Evolutionary conservation across 1,140 invertebrate species (phyloP).

Genomic region (Plutomurus gul): DNA sequence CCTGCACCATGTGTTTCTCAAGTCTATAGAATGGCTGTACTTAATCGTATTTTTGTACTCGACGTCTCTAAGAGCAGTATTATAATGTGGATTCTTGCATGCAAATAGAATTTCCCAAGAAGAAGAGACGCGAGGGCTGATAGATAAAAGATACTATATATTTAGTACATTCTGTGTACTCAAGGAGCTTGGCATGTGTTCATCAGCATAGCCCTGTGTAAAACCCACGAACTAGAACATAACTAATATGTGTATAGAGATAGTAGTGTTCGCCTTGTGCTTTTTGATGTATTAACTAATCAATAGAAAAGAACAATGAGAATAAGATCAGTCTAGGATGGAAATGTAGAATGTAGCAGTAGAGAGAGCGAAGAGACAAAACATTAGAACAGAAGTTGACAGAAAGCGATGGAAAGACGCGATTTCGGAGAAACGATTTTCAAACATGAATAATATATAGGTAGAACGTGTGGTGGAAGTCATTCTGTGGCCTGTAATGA

Average conservation of each 20-base stretch:
- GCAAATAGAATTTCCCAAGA: no score
- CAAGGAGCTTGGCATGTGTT: no score
- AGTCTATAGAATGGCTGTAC: no score
- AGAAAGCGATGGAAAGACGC: conserved; percentile 1
- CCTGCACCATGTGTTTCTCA: not conserved
- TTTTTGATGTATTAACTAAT: not conserved
- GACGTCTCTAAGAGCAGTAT: no score
- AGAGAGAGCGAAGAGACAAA: conserved; percentile 33
- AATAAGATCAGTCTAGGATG: not conserved
- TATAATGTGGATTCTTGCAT: no score
- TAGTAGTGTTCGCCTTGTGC: not conserved
- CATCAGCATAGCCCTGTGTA: no score
- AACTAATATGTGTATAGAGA: not conserved
- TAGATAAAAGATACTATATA: no score
- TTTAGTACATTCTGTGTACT: no score
- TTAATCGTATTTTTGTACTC: no score
- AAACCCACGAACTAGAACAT: not conserved
- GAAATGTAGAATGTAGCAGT: not conserved
- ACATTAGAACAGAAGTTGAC: not conserved
- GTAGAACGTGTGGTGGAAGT: conserved; percentile 35
- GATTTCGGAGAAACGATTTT: conserved; percentile 8
- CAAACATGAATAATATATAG: conserved; percentile 43
- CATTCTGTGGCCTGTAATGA: conserved; percentile 38
- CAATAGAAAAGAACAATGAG: not conserved
- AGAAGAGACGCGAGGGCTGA: no score